phyloP scores from a whole-genome alignment of 1,140 invertebrate genomes.

The Pogonomyrmex barbatus region DNA sequence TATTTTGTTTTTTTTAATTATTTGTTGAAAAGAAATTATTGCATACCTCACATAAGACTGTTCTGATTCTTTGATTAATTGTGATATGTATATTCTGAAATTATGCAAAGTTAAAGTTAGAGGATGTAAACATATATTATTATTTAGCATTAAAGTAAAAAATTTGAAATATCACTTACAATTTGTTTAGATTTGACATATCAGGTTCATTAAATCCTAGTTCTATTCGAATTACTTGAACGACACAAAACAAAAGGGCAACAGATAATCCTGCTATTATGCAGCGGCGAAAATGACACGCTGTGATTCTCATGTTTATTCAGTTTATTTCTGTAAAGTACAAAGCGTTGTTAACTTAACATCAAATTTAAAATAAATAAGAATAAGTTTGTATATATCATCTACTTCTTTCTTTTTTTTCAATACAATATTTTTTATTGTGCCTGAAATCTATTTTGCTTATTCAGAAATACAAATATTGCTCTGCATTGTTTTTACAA shows the following conservation, averaged over 20 bases:
- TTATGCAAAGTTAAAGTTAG: slow-evolving; percentile 15
- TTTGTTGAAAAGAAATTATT: slow-evolving; percentile 23
- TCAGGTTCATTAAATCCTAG: slow-evolving; percentile 74
- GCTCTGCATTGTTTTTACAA: background rate
- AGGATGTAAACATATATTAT: slow-evolving; percentile 23
- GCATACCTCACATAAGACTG: slow-evolving; percentile 70
- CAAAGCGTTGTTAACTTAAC: slow-evolving; percentile 2
- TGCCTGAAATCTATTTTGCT: background rate
- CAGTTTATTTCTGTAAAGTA: slow-evolving; percentile 60
- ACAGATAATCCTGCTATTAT: slow-evolving; percentile 72
- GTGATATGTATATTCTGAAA: slow-evolving; percentile 79
- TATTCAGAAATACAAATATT: background rate
- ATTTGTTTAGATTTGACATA: slow-evolving; percentile 79
- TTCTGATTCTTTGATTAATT: slow-evolving; percentile 78
- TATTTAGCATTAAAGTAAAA: slow-evolving; percentile 11
- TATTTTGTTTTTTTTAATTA: too few relatives aligned
- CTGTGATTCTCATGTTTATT: slow-evolving; percentile 78
- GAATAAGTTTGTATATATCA: background rate
- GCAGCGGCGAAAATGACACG: slow-evolving; percentile 77
- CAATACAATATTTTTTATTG: background rate
- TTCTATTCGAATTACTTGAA: slow-evolving; percentile 79
- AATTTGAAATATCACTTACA: slow-evolving; percentile 76
- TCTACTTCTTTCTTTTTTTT: background rate
- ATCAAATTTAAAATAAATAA: slow-evolving; percentile 8
- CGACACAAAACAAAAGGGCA: slow-evolving; percentile 75